These are phyloP conservation scores for Alces alces DNA, from an alignment of 2,113 vertebrate genomes.

Conservation along the genomic window DNA sequence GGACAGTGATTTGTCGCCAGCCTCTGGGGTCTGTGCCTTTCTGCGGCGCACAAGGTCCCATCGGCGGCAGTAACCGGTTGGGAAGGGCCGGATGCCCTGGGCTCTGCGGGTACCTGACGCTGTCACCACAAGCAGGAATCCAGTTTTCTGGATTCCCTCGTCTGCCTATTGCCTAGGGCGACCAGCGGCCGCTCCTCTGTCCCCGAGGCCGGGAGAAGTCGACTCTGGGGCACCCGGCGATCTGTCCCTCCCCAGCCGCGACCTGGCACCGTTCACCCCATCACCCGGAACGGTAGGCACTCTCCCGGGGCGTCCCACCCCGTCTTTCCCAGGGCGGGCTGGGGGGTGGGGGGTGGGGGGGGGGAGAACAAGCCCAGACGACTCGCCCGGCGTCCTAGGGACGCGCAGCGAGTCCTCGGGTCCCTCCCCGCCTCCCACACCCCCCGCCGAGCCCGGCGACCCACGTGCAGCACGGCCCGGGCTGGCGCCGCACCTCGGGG, in stretches of 20 bases:
- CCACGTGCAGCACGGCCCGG: slow-evolving; percentile 36
- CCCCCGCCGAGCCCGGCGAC: background rate
- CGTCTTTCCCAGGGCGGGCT: background rate
- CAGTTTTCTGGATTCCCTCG: background rate
- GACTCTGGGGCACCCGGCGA: background rate
- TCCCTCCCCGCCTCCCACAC: background rate
- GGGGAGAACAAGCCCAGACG: background rate
- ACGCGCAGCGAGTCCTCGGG: background rate
- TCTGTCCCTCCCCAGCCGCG: background rate
- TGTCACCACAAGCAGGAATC: background rate
- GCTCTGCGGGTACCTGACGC: background rate
- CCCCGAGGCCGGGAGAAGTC: background rate
- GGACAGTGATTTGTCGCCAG: background rate
- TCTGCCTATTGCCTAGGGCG: background rate
- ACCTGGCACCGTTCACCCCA: background rate
- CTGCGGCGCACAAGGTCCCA: background rate
- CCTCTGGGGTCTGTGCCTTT: background rate
- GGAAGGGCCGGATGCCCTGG: background rate
- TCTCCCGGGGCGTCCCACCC: background rate
- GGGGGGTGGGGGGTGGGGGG: background rate
- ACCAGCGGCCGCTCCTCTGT: background rate
- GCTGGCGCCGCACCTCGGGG: slow-evolving; percentile 28
- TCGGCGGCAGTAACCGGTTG: background rate
- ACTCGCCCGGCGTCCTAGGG: background rate
- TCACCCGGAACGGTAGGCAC: background rate